phyloP scores from a whole-genome alignment of 1,140 invertebrate species.

The Bicyclus anynana region DNA sequence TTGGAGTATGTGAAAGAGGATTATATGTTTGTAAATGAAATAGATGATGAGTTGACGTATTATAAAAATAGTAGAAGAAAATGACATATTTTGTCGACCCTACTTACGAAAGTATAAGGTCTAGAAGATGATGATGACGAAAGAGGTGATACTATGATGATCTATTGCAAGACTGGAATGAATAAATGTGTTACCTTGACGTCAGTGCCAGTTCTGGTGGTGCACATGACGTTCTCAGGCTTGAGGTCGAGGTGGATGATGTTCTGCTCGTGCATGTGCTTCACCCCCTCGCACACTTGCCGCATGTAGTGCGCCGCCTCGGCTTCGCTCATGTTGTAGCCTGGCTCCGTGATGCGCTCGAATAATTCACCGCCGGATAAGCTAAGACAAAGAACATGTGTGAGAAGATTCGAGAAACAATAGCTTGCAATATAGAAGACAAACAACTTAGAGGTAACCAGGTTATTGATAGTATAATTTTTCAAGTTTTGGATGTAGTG shows the following conservation, averaged over 20 bases:
- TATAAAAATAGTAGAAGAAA: no score
- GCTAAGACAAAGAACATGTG: conserved; percentile 73
- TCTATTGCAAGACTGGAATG: not conserved
- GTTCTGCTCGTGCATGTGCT: conserved; percentile 99
- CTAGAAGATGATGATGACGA: not conserved
- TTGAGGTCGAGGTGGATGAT: conserved; percentile 98
- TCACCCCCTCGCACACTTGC: conserved; percentile 98
- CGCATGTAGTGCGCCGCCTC: conserved; percentile 99
- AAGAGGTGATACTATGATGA: not conserved
- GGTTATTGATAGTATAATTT: no score
- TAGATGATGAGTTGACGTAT: no score
- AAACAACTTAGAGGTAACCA: no score
- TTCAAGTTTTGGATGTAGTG: no score
- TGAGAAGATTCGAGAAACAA: no score
- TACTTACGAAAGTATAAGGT: no score
- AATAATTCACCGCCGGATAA: conserved; percentile 98
- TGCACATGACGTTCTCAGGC: conserved; percentile 99
- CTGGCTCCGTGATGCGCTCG: conserved; percentile 98
- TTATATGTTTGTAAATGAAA: no score
- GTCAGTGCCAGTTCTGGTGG: conserved; percentile 94
- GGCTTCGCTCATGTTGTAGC: conserved; percentile 99
- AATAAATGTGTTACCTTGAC: conserved; percentile 82
- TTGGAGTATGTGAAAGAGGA: no score
- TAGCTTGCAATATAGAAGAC: no score
- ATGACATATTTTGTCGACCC: no score